These are phyloP conservation scores for Parnassius orleans DNA, from an alignment of 2,888 invertebrate genomes.

Conservation along the genomic window DNA sequence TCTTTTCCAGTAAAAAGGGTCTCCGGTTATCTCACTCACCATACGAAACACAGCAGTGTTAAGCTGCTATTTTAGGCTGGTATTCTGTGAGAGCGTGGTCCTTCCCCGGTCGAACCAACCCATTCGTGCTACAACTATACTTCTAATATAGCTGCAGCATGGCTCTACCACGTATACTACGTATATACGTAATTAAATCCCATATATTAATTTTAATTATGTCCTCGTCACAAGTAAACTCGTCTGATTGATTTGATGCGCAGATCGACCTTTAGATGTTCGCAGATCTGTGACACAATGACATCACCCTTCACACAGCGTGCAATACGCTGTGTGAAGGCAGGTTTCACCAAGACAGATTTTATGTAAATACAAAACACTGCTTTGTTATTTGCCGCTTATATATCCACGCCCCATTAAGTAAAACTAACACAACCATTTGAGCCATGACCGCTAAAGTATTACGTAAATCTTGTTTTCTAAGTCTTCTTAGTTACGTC, in stretches of 20 bases:
- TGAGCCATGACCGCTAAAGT: slow-evolving; percentile 12
- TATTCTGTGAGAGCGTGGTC: too few relatives aligned
- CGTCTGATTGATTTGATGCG: slow-evolving; percentile 60
- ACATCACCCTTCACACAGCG: slow-evolving; percentile 35
- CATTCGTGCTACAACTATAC: too few relatives aligned
- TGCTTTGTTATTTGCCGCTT: slow-evolving; percentile 17
- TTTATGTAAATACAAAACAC: slow-evolving; percentile 31
- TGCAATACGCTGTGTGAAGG: too few relatives aligned
- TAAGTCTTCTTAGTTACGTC: slow-evolving; percentile 22
- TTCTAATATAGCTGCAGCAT: too few relatives aligned
- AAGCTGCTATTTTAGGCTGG: too few relatives aligned
- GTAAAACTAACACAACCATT: slow-evolving; percentile 19
- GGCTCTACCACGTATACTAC: too few relatives aligned
- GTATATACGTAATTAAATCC: too few relatives aligned
- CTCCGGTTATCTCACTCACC: too few relatives aligned
- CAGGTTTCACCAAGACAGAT: slow-evolving; percentile 21
- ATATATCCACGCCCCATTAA: slow-evolving; percentile 20
- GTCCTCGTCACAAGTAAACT: slow-evolving; percentile 48
- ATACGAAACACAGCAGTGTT: too few relatives aligned
- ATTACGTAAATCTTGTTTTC: slow-evolving; percentile 20
- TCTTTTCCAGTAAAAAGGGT: too few relatives aligned
- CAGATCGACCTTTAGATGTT: slow-evolving; percentile 48
- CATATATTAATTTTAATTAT: slow-evolving; percentile 5
- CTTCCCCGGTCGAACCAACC: too few relatives aligned
- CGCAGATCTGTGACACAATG: slow-evolving; percentile 36